Evolutionary conservation across 92 coral and sea anemone genomes (phyloP), one percentile per base, ranked within the genome.

Genomic region (Zoanthus sociatus): DNA sequence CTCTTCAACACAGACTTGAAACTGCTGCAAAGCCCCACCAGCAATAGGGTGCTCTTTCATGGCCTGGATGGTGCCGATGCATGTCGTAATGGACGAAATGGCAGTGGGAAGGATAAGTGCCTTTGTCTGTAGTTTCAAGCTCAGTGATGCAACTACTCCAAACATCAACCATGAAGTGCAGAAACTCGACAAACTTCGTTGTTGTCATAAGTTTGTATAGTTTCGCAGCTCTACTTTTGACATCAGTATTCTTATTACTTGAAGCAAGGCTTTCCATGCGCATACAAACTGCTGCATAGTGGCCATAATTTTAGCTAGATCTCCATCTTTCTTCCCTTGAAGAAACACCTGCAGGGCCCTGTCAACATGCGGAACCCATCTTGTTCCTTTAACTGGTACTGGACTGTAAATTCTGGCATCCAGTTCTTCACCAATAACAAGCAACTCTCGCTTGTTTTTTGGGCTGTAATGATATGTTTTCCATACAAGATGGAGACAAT

Each of bases 331-430:
- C 83, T 12, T 51, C 42, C 84, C 84, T 13, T 79, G 82, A 20
- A 87, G 63, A 69, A 87, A 87, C 17, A 87, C 90, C 60, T 56
- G 71, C 73, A 87, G 42, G 1, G 90, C 86, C 66, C 90, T 78
- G 66, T 87, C 86, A 51, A 78, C 90, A 87, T 87, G 82, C 21
- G 86, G 90, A 31, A 87, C 90, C 86, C 86, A 87, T 21, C 82
- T 76, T 26, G 90, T 87, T 4, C 86, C 86, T 71, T 87, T 70
- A 21, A 87, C 89, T 66, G 73, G 81, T 56, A 56, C 71, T 21
- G 78, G 84, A 51, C 60, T 46, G n/a, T 73, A 73, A 16, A 87
- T 63, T 48, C 82, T 87, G 56, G 84, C 84, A n/a, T 73, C 84
- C 0, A 87, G 42, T 75, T 87, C 89, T 13, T 44, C 82, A 2